Evolutionary conservation across 2,888 invertebrate species (phyloP), one percentile per base, ranked within the genome.

Genomic region (Lasioglossum leucozonium): DNA sequence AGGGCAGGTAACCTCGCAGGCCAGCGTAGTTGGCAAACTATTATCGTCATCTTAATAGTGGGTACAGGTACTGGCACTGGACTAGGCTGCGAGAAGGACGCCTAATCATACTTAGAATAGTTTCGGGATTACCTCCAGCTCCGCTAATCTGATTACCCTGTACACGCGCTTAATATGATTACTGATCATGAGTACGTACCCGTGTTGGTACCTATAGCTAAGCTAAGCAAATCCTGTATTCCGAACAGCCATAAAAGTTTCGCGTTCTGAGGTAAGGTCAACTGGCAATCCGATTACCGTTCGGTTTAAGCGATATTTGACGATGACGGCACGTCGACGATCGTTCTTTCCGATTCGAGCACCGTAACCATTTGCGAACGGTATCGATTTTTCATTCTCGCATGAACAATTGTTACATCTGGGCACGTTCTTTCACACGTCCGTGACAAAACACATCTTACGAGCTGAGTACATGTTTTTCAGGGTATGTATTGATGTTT

Each of bases 81-180:
- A 93, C 93, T 93, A 91, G 91, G 92, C 92, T 91, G 90, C 91
- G 93, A 93, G 94, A 93, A 93, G 92, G 94, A 94, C 93, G 94
- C 93, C 95, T 95, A 95, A 95, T 95, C 94, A 95, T 95, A 95
- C 95, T 95, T 95, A 94, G 95, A 95, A 95, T 94, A 95, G 95
- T 95, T 95, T 94, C 94, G 92, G 94, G 95, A 95, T 95, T 94
- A 95, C 94, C 93, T 93, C 93, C 92, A 93, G 93, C 94, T 94
- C 92, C 94, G 92, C 94, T 95, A 95, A 95, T 94, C 95, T 94
- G 95, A 95, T 95, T 95, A 95, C 92, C 92, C 93, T 92, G 94
- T 94, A 94, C 95, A 94, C 94, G 94, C 94, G 94, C 94, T 95
- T 95, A 95, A 95, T 95, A 94, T 95, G 94, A 95, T 95, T 95